Evolutionary conservation across 1,140 invertebrate species (phyloP).

Genomic region (Apis dorsata): DNA sequence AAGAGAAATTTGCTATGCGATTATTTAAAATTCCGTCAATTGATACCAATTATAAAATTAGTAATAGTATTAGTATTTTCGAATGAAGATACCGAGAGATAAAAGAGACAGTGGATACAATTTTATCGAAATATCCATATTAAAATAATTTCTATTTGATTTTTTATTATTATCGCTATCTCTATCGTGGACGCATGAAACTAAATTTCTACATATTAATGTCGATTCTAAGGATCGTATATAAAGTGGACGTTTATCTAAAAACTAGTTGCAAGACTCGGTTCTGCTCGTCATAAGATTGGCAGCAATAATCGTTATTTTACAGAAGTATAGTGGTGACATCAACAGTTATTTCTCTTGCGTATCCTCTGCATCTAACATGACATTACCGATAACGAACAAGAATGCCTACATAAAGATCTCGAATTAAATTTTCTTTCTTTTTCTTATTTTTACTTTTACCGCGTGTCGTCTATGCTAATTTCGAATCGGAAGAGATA

Average conservation of each 20-base stretch:
- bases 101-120: background rate
- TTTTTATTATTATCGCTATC: conserved; percentile 43
- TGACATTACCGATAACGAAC: conserved; percentile 22
- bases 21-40: background rate
- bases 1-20: background rate
- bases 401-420: background rate
- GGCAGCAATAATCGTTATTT: conserved; percentile 43
- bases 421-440: too few species aligned
- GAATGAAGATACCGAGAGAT: conserved; percentile 3
- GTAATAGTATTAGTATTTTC: background rate
- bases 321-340: conserved; percentile 35
- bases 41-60: background rate
- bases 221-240: conserved; percentile 26
- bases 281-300: conserved; percentile 28
- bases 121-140: background rate
- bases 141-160: conserved; percentile 28
- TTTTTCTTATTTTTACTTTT: too few species aligned
- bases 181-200: conserved; percentile 15
- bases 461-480: too few species aligned
- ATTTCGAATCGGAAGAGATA: too few species aligned
- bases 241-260: conserved; percentile 26
- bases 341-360: conserved; percentile 22
- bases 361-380: conserved; percentile 23
- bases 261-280: conserved; percentile 37
- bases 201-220: conserved; percentile 33